These are phyloP conservation scores for Acropora yongei DNA, from an alignment of 64 coral and sea anemone species.

Conservation along the genomic window DNA sequence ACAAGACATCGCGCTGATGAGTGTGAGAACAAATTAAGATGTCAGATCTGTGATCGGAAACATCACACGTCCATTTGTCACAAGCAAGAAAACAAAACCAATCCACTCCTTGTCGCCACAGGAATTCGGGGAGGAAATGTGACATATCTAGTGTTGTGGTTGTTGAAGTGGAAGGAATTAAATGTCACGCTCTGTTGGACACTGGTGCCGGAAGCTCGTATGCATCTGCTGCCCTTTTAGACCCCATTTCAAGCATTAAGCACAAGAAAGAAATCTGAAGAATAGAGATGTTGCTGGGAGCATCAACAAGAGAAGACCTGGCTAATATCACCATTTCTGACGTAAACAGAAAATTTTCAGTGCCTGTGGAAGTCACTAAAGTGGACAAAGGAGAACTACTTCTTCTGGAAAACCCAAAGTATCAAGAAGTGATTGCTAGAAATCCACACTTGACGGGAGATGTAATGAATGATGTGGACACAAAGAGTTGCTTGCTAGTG, in stretches of 20 bases:
- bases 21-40: constrained; percentile 43
- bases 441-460: constrained; percentile 34
- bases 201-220: constrained; percentile 65
- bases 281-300: constrained; percentile 61
- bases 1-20: constrained; percentile 26
- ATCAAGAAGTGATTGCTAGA: constrained; percentile 22
- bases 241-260: background rate
- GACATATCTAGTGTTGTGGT: constrained; percentile 62
- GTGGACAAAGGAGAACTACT: constrained; percentile 67
- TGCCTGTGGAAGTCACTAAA: constrained; percentile 45
- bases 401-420: constrained; percentile 58
- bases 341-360: constrained; percentile 20
- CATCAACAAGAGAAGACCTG: constrained; percentile 6
- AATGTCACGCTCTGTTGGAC: constrained; percentile 26
- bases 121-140: background rate
- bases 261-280: background rate
- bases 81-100: constrained; percentile 11
- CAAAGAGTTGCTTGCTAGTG: background rate
- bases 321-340: constrained; percentile 7
- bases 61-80: constrained; percentile 42
- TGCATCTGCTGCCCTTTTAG: constrained; percentile 28
- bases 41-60: constrained; percentile 22
- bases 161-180: constrained; percentile 22
- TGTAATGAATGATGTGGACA: constrained; percentile 19
- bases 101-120: background rate